Conservation (phyloP, 2,797 vertebrate species). For the Phrynocephalus vlangalii region DNA sequence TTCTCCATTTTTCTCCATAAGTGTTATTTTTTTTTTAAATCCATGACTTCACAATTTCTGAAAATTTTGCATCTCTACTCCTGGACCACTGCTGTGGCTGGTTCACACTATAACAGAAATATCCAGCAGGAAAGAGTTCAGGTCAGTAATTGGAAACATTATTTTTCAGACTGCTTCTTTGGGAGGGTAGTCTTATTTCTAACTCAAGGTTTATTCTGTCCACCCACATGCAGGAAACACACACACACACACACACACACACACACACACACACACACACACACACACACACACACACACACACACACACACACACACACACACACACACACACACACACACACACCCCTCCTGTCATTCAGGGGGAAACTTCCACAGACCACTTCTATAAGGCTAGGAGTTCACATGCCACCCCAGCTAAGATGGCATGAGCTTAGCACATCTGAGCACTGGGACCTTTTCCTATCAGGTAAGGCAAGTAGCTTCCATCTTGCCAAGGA, state of each 20-base stretch:
- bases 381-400: neutral
- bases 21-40: too few species aligned
- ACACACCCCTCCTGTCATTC: neutral
- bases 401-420: neutral
- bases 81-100: neutral
- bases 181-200: too few species aligned
- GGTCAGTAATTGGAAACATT: too few species aligned
- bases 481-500: conserved; percentile 52
- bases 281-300: too few species aligned
- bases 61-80: too few species aligned
- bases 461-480: conserved; percentile 62
- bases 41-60: too few species aligned
- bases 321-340: too few species aligned
- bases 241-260: too few species aligned
- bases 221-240: neutral
- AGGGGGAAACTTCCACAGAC: neutral
- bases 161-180: too few species aligned
- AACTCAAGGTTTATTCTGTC: neutral
- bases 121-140: neutral
- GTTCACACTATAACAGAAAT: neutral
- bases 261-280: too few species aligned
- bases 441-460: conserved; percentile 4
- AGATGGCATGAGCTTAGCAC: neutral
- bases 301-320: too few species aligned
- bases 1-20: too few species aligned